Evolutionary conservation across 1,140 invertebrate genomes (phyloP).

Genomic region (Caenorhabditis remanei): DNA sequence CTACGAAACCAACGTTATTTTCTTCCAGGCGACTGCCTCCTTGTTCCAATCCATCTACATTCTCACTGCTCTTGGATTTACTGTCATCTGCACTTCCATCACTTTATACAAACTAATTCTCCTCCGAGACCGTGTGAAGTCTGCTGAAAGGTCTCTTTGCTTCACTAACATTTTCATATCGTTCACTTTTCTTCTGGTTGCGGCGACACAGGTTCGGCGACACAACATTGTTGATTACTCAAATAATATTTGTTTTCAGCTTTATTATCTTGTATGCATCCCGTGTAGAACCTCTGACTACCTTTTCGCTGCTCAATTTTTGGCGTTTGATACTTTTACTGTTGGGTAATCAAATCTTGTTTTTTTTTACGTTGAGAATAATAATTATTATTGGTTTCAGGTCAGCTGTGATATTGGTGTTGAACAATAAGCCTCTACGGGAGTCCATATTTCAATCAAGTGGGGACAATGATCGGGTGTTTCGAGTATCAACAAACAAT

Average conservation of each 20-base stretch:
- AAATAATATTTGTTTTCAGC: background rate
- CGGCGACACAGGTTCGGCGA: background rate
- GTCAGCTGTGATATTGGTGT: background rate
- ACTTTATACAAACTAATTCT: conserved; percentile 1
- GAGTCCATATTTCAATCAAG: background rate
- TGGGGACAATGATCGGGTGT: background rate
- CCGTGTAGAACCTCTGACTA: background rate
- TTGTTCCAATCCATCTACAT: conserved; percentile 11
- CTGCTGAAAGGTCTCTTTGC: conserved; percentile 1
- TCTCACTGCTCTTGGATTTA: background rate
- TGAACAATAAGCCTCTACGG: background rate
- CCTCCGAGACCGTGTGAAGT: background rate
- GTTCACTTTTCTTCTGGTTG: background rate
- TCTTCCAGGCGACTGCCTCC: background rate
- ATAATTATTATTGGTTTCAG: background rate
- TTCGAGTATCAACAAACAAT: background rate
- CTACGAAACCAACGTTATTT: no score
- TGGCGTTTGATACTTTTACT: conserved; percentile 12
- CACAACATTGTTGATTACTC: no score
- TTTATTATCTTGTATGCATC: background rate
- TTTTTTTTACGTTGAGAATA: background rate
- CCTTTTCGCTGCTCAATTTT: background rate
- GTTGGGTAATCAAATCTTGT: background rate
- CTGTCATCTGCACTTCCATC: background rate
- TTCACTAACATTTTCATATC: background rate